phyloP scores from a whole-genome alignment of 2,888 invertebrate species.

The Salticus scenicus region DNA sequence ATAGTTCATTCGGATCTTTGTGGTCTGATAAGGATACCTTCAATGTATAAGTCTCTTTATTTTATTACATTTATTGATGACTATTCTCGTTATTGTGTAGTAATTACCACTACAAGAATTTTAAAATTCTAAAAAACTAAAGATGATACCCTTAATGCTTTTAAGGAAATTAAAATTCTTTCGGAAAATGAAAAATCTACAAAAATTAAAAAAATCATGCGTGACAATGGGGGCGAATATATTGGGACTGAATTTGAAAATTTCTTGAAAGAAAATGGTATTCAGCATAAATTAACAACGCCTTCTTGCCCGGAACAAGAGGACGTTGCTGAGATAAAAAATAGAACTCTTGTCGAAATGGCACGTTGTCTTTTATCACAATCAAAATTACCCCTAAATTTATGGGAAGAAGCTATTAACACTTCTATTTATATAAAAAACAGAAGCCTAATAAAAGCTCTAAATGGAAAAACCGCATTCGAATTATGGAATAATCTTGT shows the following conservation, averaged over 20 bases:
- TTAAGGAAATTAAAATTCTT: conserved; percentile 16
- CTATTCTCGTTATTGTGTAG: too few species aligned
- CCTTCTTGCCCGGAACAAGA: conserved; percentile 67
- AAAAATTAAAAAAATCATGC: conserved; percentile 37
- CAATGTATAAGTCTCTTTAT: too few species aligned
- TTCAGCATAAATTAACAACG: conserved; percentile 64
- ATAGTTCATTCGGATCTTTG: too few species aligned
- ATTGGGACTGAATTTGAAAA: conserved; percentile 53
- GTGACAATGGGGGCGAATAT: conserved; percentile 68
- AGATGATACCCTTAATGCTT: background rate
- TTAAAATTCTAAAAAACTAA: background rate
- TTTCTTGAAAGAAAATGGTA: conserved; percentile 64
- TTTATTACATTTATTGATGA: too few species aligned
- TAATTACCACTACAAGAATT: too few species aligned
- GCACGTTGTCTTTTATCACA: conserved; percentile 64
- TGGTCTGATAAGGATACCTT: too few species aligned
- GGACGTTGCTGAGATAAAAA: conserved; percentile 71
- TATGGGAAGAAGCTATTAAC: conserved; percentile 71
- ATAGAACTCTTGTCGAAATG: conserved; percentile 71
- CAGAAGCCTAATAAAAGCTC: conserved; percentile 38
- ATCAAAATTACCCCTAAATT: conserved; percentile 50
- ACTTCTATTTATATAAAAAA: conserved; percentile 71
- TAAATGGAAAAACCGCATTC: conserved; percentile 65
- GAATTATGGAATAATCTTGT: conserved; percentile 55
- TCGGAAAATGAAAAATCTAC: conserved; percentile 9